Evolutionary conservation across 2,888 invertebrate genomes (phyloP).

Genomic region (Gymnosoma rotundatum): DNA sequence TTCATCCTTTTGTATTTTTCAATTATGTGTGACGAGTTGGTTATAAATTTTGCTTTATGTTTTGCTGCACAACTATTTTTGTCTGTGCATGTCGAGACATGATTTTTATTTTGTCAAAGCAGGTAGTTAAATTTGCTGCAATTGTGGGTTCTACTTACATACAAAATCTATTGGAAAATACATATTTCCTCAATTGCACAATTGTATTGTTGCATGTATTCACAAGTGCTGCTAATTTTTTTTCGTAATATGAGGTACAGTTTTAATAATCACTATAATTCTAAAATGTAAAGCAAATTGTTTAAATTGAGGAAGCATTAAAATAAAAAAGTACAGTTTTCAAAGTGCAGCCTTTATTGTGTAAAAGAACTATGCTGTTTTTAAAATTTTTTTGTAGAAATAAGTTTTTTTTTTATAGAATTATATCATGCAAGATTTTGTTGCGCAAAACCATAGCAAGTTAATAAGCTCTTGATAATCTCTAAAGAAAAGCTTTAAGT

Average conservation of each 20-base stretch:
- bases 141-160: neutral
- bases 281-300: neutral
- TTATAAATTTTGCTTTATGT: neutral
- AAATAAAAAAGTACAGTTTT: neutral
- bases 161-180: no score
- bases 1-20: conserved; percentile 22
- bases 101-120: conserved; percentile 10
- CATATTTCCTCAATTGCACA: no score
- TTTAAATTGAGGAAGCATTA: neutral
- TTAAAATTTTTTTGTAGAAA: no score
- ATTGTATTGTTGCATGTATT: no score
- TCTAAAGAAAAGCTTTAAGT: no score
- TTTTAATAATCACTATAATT: neutral
- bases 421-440: no score
- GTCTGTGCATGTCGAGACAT: conserved; percentile 54
- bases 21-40: conserved; percentile 33
- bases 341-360: no score
- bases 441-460: no score
- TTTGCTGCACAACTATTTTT: conserved; percentile 20
- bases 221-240: neutral
- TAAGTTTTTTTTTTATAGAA: no score
- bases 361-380: neutral
- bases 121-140: neutral
- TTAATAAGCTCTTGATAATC: no score
- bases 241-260: neutral